Conservation (phyloP, 2,797 vertebrate species). For the Vireo griseus region DNA sequence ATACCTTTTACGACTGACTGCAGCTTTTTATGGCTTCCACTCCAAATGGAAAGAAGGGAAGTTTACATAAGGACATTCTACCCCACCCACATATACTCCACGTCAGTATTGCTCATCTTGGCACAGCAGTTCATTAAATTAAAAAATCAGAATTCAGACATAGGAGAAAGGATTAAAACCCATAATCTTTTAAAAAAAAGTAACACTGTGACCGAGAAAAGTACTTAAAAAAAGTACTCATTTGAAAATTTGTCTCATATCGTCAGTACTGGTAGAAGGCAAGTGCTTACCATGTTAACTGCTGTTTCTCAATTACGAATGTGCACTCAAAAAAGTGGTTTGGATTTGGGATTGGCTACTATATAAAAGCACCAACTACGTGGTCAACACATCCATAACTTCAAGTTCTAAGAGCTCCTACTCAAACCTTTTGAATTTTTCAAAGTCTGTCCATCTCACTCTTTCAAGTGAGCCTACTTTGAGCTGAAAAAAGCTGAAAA, state of each 20-base stretch:
- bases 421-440: not conserved
- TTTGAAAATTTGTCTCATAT: not conserved
- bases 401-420: not conserved
- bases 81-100: not conserved
- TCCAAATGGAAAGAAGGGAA: not conserved
- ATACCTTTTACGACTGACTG: not conserved
- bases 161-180: not conserved
- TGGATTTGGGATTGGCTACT: not conserved
- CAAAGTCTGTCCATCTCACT: not conserved
- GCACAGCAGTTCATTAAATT: not conserved
- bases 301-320: not conserved
- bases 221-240: not conserved
- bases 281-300: not conserved
- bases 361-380: accelerated
- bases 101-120: not conserved
- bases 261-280: not conserved
- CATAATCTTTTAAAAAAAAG: not conserved
- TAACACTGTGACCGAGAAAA: not conserved
- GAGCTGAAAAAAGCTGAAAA: not conserved
- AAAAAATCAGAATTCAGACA: not conserved
- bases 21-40: not conserved
- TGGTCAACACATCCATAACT: not conserved
- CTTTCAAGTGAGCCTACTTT: not conserved
- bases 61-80: not conserved
- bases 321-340: not conserved